These are phyloP conservation scores for Deilephila elpenor DNA, from an alignment of 2,888 invertebrate genomes.

Conservation along the genomic window DNA sequence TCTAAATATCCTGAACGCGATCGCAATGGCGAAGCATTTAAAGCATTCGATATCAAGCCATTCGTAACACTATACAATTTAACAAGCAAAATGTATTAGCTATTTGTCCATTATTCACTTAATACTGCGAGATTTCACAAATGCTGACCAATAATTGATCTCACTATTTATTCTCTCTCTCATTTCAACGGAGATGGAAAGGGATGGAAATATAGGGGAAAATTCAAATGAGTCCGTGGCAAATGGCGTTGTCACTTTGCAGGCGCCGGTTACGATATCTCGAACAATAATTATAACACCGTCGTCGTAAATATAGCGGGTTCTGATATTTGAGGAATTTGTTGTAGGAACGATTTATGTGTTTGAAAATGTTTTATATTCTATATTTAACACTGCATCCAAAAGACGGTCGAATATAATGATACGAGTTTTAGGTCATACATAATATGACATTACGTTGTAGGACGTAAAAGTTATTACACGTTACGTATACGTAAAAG, in stretches of 20 bases:
- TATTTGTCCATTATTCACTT: constrained; percentile 22
- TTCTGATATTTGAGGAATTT: constrained; percentile 15
- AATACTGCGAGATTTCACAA: constrained; percentile 20
- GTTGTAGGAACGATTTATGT: constrained; percentile 4
- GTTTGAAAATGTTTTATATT: not conserved
- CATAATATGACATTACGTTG: too few relatives aligned
- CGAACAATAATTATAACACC: constrained; percentile 24
- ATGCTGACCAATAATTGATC: constrained; percentile 23
- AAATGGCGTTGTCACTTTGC: constrained; percentile 1
- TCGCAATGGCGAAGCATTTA: constrained; percentile 13
- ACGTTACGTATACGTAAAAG: too few relatives aligned
- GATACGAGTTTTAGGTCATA: too few relatives aligned
- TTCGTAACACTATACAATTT: constrained; percentile 17
- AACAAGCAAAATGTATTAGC: constrained; percentile 13
- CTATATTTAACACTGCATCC: not conserved
- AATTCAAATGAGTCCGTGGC: constrained; percentile 15
- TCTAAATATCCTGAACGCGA: constrained; percentile 16
- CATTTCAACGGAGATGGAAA: not conserved
- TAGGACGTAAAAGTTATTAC: too few relatives aligned
- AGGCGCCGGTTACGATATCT: constrained; percentile 25
- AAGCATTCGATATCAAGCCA: constrained; percentile 9
- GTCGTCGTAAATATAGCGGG: constrained; percentile 14
- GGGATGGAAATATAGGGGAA: not conserved
- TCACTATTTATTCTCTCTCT: constrained; percentile 1
- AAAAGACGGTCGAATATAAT: too few relatives aligned